Conservation (phyloP, 2,888 invertebrate genomes). For the Melieria omissa region DNA sequence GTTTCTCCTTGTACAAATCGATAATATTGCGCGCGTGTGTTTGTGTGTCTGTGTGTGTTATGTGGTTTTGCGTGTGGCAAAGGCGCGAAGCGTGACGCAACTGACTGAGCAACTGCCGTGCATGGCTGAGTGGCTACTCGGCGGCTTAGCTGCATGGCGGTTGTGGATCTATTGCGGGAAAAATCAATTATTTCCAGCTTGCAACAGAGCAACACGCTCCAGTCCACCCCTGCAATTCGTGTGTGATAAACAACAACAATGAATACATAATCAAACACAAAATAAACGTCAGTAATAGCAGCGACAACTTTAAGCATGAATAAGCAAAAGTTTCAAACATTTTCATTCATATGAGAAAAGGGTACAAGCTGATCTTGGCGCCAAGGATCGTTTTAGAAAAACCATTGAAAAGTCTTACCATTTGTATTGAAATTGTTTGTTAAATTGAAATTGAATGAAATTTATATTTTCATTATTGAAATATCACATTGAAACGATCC, state of each 20-base stretch:
- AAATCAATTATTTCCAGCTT: slow-evolving; percentile 54
- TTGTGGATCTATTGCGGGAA: slow-evolving; percentile 45
- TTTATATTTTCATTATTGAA: too few species aligned
- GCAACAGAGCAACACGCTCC: slow-evolving; percentile 10
- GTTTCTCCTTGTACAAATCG: not conserved
- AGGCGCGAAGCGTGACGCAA: not conserved
- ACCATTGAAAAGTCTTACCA: too few species aligned
- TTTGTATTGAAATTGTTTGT: too few species aligned
- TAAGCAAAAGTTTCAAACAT: too few species aligned
- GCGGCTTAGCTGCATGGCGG: not conserved
- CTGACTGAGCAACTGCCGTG: not conserved
- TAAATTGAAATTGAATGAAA: too few species aligned
- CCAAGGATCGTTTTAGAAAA: too few species aligned
- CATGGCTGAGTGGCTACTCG: not conserved
- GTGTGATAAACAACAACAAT: not conserved
- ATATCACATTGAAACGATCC: too few species aligned
- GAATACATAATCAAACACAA: not conserved
- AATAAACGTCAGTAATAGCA: too few species aligned
- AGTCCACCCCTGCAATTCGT: slow-evolving; percentile 19
- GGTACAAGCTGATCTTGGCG: too few species aligned
- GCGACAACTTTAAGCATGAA: too few species aligned
- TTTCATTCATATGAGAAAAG: too few species aligned
- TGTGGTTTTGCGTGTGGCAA: too few species aligned
- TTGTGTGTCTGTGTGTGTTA: not conserved
- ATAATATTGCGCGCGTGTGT: not conserved